A percentile compares a stretch with the other conserved stretches of the same genome.
These are phyloP conservation scores for Muscicapa adusta DNA, from an alignment of 2,113 vertebrate genomes.

Conservation along the genomic window DNA sequence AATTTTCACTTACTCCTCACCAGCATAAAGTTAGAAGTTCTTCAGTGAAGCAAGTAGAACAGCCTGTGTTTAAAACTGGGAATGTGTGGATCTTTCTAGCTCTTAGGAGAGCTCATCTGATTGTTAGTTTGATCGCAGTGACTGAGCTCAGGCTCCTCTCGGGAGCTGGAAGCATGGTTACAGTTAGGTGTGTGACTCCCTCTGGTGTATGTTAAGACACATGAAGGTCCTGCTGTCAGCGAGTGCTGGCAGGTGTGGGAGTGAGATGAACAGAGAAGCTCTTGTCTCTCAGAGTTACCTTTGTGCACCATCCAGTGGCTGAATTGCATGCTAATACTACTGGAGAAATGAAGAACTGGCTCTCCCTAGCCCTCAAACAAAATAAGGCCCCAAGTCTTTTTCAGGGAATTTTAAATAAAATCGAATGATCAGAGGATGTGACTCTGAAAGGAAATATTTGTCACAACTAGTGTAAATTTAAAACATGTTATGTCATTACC, in stretches of 20 bases:
- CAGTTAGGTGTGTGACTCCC: background rate
- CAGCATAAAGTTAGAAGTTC: background rate
- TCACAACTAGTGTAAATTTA: background rate
- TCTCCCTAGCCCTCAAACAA: background rate
- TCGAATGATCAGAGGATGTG: background rate
- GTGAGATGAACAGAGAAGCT: background rate
- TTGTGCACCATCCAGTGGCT: constrained; percentile 11
- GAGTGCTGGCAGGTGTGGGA: background rate
- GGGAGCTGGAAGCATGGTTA: background rate
- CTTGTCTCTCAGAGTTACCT: background rate
- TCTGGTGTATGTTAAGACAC: background rate
- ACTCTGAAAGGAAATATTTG: background rate
- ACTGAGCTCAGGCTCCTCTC: background rate
- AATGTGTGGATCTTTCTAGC: background rate
- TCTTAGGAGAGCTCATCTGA: background rate
- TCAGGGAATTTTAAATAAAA: background rate
- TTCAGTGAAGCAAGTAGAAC: background rate
- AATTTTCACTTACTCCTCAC: background rate
- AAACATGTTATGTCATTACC: background rate
- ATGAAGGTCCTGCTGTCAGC: background rate
- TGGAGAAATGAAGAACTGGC: background rate
- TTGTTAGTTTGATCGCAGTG: background rate
- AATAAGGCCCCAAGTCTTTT: background rate
- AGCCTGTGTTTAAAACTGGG: background rate
- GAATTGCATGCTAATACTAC: background rate